Percentiles rank a stretch among this genome's conserved stretches.
phyloP scores from a whole-genome alignment of 1,140 invertebrate species.

The Euschistus heros region DNA sequence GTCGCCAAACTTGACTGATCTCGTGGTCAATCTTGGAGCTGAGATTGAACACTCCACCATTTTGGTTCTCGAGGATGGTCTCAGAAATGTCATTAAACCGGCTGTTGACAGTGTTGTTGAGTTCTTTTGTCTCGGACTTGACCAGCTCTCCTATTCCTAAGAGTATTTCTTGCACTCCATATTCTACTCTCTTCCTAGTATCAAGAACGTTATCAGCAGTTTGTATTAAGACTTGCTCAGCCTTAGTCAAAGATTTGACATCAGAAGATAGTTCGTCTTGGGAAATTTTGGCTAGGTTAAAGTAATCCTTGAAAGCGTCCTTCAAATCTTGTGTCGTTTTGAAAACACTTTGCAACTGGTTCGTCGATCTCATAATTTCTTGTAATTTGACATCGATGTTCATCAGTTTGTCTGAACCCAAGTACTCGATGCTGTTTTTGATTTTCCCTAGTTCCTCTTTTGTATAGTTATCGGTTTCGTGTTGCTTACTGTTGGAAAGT shows the following conservation, averaged over 20 bases:
- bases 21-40: constrained; percentile 68
- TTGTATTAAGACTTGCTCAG: constrained; percentile 68
- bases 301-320: constrained; percentile 23
- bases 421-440: constrained; percentile 8
- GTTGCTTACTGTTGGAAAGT: not conserved
- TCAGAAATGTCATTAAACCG: constrained; percentile 59
- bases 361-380: constrained; percentile 31
- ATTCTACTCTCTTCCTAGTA: constrained; percentile 72
- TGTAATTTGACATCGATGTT: constrained; percentile 33
- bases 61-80: constrained; percentile 61
- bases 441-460: constrained; percentile 25
- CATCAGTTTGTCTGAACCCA: not conserved
- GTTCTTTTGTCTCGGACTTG: constrained; percentile 47
- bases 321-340: constrained; percentile 23
- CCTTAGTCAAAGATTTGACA: constrained; percentile 46
- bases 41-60: constrained; percentile 57
- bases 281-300: constrained; percentile 36
- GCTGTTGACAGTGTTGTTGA: constrained; percentile 55
- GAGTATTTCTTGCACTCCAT: constrained; percentile 73
- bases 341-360: constrained; percentile 20
- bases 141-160: constrained; percentile 62
- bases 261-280: constrained; percentile 29
- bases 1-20: constrained; percentile 52
- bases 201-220: constrained; percentile 76
- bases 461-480: not conserved